Evolutionary conservation across 2,797 vertebrate genomes (phyloP), one percentile per base, ranked within the genome.

Genomic region (Takifugu ocellatus): DNA sequence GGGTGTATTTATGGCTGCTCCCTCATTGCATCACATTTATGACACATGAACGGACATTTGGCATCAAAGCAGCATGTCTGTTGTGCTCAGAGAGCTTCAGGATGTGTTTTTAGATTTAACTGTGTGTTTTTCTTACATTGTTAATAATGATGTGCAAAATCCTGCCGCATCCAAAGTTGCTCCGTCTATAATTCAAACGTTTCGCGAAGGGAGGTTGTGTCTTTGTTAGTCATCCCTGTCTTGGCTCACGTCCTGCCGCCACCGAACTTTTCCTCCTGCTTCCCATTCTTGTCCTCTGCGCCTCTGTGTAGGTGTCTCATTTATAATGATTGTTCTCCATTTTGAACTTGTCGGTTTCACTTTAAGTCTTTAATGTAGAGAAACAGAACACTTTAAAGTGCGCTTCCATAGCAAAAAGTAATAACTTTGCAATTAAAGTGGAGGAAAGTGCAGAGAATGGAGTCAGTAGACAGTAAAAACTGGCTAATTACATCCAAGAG

Each of bases 31-130:
- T 65, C 62, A 36, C 24, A 47, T 17, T 49, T 21, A 62, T 57
- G 63, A 55, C 43, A 68, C 63, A 69, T 11, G n/a, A 24, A 50
- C 26, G 12, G 25, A 31, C 58, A 56, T 36, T 47, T 66, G 55
- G 61, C 39, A 59, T 66, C 42, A 48, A 6, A 52, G 36, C 7
- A 0, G 3, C 24, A 31, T 33, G n/a, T 27, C 59, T 49, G 12
- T 56, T 39, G 36, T 14, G 12, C 33, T 12, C 33, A 45, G 42
- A 51, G 53, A 63, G 33, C 55, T 61, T 45, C 65, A 64, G 27
- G 45, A 57, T 60, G 57, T 43, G 54, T 63, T 52, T 55, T 16
- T 49, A 12, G 46, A 26, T 21, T 21, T 26, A 51, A 33, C 8
- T 39, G 49, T 61, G 25, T 1, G 24, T 59, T 12, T 54, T 63